Conservation (phyloP, 1,140 invertebrate genomes). For the Brachionus manjavacas region DNA sequence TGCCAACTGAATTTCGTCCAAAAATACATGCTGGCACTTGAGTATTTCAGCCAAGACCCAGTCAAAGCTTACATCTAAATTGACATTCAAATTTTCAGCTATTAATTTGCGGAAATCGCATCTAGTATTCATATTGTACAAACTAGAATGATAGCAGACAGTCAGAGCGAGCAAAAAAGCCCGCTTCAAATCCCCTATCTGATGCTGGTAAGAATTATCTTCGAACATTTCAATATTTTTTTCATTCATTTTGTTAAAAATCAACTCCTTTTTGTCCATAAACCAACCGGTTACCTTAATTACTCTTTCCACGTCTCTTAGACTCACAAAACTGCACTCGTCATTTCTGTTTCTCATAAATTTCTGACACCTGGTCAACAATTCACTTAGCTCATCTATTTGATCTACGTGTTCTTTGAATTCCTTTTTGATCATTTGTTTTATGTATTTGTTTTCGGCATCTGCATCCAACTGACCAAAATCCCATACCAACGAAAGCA, state of each 20-base stretch:
- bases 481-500: slow-evolving; percentile 53
- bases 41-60: neutral
- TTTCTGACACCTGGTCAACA: slow-evolving; percentile 49
- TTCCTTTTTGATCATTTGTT: slow-evolving; percentile 43
- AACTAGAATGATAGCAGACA: slow-evolving; percentile 50
- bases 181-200: slow-evolving; percentile 41
- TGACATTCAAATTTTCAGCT: slow-evolving; percentile 43
- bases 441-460: slow-evolving; percentile 50
- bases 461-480: slow-evolving; percentile 49
- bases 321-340: slow-evolving; percentile 55
- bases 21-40: slow-evolving; percentile 50
- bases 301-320: slow-evolving; percentile 52
- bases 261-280: neutral
- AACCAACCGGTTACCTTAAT: slow-evolving; percentile 45
- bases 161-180: slow-evolving; percentile 48
- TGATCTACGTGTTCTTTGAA: neutral
- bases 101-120: neutral
- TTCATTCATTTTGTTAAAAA: slow-evolving; percentile 13
- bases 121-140: slow-evolving; percentile 38
- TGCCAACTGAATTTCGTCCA: slow-evolving; percentile 48
- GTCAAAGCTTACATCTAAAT: slow-evolving; percentile 40
- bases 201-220: neutral
- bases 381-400: slow-evolving; percentile 42
- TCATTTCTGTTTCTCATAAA: slow-evolving; percentile 51
- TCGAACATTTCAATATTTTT: neutral